Percentiles rank a stretch among this genome's conserved stretches.
phyloP scores from a whole-genome alignment of 2,113 vertebrate species.

The Notothenia rossii region DNA sequence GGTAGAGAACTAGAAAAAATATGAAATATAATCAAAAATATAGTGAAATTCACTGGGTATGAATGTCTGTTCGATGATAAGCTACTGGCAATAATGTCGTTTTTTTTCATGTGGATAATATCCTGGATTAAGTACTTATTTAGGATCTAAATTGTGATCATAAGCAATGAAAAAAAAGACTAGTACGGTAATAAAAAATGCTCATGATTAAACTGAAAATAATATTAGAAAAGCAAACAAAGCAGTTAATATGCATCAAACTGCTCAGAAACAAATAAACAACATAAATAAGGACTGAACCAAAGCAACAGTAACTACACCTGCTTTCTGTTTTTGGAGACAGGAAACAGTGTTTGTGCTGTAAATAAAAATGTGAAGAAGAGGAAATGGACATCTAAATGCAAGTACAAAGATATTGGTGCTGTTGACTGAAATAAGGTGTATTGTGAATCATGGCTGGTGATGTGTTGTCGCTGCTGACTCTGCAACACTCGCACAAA shows the following conservation, averaged over 20 bases:
- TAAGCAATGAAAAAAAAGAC: too few relatives aligned
- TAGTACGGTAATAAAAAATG: too few relatives aligned
- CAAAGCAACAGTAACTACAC: background rate
- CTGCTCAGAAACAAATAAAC: background rate
- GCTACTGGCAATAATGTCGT: background rate
- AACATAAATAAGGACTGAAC: background rate
- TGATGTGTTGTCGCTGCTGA: background rate
- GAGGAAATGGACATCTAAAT: background rate
- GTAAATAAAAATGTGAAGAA: background rate
- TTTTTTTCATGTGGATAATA: background rate
- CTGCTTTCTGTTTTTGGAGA: background rate
- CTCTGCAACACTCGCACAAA: constrained; percentile 3
- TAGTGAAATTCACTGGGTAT: too few relatives aligned
- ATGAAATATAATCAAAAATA: too few relatives aligned
- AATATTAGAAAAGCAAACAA: background rate
- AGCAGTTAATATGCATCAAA: background rate
- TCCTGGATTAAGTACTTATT: background rate
- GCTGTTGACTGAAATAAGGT: background rate
- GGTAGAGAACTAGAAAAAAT: too few relatives aligned
- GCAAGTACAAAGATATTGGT: background rate
- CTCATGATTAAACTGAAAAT: background rate
- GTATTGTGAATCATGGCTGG: background rate
- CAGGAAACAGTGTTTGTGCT: background rate
- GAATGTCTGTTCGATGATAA: background rate
- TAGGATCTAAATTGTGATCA: background rate